Conservation (phyloP, 37 sponge, comb jelly and placozoan species). For the Chondrosia reniformis region DNA sequence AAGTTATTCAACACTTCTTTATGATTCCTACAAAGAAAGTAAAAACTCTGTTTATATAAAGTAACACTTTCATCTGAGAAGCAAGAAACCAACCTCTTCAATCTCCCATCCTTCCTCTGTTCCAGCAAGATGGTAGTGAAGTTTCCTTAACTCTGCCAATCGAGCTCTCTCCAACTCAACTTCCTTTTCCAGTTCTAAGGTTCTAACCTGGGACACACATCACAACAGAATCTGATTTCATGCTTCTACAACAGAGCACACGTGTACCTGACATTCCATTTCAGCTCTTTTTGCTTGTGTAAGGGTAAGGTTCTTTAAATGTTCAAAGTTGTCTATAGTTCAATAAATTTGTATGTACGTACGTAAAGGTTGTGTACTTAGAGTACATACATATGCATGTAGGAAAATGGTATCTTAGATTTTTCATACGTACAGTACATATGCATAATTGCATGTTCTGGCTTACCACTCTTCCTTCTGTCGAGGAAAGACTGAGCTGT, state of each 20-base stretch:
- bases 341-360: background rate
- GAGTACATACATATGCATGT: too few species aligned
- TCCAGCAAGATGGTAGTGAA: slow-evolving; percentile 90
- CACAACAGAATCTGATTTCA: background rate
- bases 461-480: slow-evolving; percentile 37
- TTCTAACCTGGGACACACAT: slow-evolving; percentile 71
- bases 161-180: slow-evolving; percentile 79
- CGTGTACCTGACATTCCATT: slow-evolving; percentile 88
- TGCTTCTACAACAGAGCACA: too few species aligned
- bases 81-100: slow-evolving; percentile 13
- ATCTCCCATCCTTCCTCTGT: slow-evolving; percentile 89
- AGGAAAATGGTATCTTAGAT: too few species aligned
- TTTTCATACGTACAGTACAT: too few species aligned
- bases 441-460: too few species aligned
- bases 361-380: too few species aligned
- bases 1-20: too few species aligned
- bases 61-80: too few species aligned
- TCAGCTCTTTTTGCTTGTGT: slow-evolving; percentile 91
- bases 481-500: slow-evolving; percentile 75
- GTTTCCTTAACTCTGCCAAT: slow-evolving; percentile 82
- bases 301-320: slow-evolving; percentile 55
- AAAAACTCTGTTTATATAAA: too few species aligned
- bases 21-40: too few species aligned
- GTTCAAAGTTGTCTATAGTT: background rate
- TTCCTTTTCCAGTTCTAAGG: slow-evolving; percentile 87